Evolutionary conservation across 1,140 invertebrate species (phyloP).

Genomic region (Drosophila busckii): DNA sequence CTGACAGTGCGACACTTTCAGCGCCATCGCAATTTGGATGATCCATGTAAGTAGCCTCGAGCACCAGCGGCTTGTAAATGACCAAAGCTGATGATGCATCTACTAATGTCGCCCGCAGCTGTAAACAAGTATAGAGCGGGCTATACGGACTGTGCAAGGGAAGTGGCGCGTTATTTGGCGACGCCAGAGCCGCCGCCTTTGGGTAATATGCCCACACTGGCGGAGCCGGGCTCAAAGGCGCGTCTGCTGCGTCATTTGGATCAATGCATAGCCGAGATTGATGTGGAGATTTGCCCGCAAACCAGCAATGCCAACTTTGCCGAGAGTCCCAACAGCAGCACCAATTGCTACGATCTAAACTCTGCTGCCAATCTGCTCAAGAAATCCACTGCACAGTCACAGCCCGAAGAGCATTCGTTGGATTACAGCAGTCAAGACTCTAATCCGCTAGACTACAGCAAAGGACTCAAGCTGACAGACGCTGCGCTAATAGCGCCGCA

Average conservation of each 20-base stretch:
- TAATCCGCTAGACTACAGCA: slow-evolving; percentile 76
- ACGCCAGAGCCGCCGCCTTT: slow-evolving; percentile 83
- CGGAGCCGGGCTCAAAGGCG: slow-evolving; percentile 85
- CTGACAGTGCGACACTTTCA: slow-evolving; percentile 93
- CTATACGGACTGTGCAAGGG: slow-evolving; percentile 89
- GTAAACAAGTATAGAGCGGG: slow-evolving; percentile 83
- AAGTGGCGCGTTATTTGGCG: slow-evolving; percentile 84
- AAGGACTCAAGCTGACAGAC: slow-evolving; percentile 49
- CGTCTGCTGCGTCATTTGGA: slow-evolving; percentile 85
- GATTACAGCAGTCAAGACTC: slow-evolving; percentile 78
- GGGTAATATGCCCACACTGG: slow-evolving; percentile 82
- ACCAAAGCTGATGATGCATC: too few relatives aligned
- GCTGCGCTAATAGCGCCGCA: slow-evolving; percentile 16
- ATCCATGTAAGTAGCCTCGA: slow-evolving; percentile 80
- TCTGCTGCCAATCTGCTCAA: slow-evolving; percentile 15
- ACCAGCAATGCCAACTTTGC: slow-evolving; percentile 47
- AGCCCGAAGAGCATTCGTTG: slow-evolving; percentile 66
- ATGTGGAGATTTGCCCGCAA: slow-evolving; percentile 83
- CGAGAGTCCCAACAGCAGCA: slow-evolving; percentile 65
- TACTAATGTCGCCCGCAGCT: slow-evolving; percentile 66
- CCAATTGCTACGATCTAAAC: slow-evolving; percentile 58
- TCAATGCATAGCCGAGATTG: slow-evolving; percentile 85
- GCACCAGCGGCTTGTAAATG: neutral
- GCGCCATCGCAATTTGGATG: slow-evolving; percentile 84
- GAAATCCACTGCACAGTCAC: slow-evolving; percentile 27